phyloP scores from a whole-genome alignment of 2,888 invertebrate species.

The Eristalis intricaria region DNA sequence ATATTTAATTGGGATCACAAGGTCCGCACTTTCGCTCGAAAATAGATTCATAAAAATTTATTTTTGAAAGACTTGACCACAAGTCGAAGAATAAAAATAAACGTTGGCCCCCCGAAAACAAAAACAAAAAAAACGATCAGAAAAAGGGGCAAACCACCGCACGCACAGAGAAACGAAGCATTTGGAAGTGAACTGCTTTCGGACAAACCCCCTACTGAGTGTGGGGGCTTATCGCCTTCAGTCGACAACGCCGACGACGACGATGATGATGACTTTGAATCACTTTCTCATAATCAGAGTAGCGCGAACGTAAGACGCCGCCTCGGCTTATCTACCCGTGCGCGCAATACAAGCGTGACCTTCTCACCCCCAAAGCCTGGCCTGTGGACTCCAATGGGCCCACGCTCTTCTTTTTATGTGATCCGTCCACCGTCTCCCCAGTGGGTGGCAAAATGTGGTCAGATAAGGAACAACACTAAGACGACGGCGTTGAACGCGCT shows the following conservation, averaged over 20 bases:
- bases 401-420: constrained; percentile 6
- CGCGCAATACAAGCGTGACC: constrained; percentile 59
- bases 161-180: not conserved
- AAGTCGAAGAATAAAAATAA: not conserved
- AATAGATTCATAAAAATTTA: constrained; percentile 35
- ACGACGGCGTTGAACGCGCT: constrained; percentile 28
- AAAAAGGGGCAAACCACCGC: not conserved
- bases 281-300: constrained; percentile 47
- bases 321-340: constrained; percentile 35
- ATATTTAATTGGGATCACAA: constrained; percentile 57
- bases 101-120: not conserved
- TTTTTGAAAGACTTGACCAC: not conserved
- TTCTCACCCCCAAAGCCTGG: constrained; percentile 56
- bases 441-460: constrained; percentile 56
- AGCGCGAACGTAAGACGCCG: constrained; percentile 16
- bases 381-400: constrained; percentile 31
- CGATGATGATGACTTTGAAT: constrained; percentile 6
- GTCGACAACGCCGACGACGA: constrained; percentile 12
- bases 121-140: not conserved
- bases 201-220: constrained; percentile 55
- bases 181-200: not conserved
- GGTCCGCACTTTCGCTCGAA: constrained; percentile 28
- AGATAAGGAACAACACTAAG: not conserved
- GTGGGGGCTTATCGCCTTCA: constrained; percentile 42
- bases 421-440: not conserved